Base-by-base conservation (phyloP, 2,888 invertebrate genomes). In the Nemapogon koenigi region DNA sequence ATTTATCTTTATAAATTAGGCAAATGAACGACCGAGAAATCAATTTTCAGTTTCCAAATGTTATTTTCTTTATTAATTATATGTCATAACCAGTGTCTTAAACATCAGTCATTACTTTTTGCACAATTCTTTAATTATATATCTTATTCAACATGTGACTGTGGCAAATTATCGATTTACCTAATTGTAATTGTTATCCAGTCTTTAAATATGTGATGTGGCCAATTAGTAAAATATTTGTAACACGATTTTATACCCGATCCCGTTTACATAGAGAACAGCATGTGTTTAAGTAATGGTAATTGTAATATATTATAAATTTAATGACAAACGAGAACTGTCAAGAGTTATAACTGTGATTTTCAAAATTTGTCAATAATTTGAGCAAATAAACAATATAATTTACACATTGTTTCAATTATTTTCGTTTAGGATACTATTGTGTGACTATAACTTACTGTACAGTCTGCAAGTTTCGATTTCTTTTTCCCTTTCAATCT, bases 291-390 rank as follows among this genome's bases (percentile, higher is more conserved):
- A 57, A 55, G 53, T 68, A 70, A n/a, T 72, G 70, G 68, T 40
- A 37, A 31, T 41, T 38, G 41, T 68, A 60, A 53, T 65, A 65
- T 62, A 69, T 57, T n/a, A n/a, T n/a, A n/a, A n/a, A n/a, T n/a
- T n/a, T n/a, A n/a, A n/a, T 71, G 71, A 72, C 70, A 61, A 60
- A 63, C 62, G 37, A 27, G 28, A 70, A 67, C 61, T 72, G 75
- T 76, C 75, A 72, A 75, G 69, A 70, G 52, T 55, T 53, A 66
- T 67, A 76, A 76, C 78, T 76, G 78, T 78, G 78, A 78, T 78
- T 78, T 73, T 76, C 76, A 67, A 76, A 76, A 76, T 76, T n/a
- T 78, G 76, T 75, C 76, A 73, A 68, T 78, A 78, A 78, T 75
- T 76, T 76, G 76, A 78, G 75, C 70, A 72, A 76, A 73, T 78